These are phyloP conservation scores for Gallinago nigripennis DNA, from an alignment of 2,797 vertebrate genomes.

Conservation along the genomic window DNA sequence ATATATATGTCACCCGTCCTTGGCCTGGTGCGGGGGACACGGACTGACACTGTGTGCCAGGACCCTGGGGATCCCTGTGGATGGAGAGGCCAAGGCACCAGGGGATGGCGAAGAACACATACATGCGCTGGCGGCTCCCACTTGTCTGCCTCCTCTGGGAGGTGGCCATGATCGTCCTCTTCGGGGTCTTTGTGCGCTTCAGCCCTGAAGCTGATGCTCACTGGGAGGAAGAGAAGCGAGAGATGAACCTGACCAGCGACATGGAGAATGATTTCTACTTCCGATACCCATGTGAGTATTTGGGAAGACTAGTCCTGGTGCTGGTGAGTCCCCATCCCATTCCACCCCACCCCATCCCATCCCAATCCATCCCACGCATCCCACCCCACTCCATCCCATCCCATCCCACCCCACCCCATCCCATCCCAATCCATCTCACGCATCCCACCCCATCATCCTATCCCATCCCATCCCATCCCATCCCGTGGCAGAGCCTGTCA, in stretches of 20 bases:
- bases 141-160: slow-evolving; percentile 87
- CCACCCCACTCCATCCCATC: no score
- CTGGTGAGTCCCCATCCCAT: neutral
- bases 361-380: no score
- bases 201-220: slow-evolving; percentile 77
- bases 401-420: no score
- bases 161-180: slow-evolving; percentile 88
- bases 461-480: no score
- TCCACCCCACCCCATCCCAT: neutral
- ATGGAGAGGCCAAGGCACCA: neutral
- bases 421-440: no score
- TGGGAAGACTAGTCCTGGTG: neutral
- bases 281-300: slow-evolving; percentile 94
- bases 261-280: slow-evolving; percentile 95
- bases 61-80: fast-evolving
- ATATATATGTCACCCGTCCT: neutral
- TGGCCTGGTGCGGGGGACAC: fast-evolving
- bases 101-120: slow-evolving; percentile 82
- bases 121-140: slow-evolving; percentile 87
- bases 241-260: slow-evolving; percentile 81
- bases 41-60: fast-evolving
- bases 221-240: slow-evolving; percentile 73
- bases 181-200: slow-evolving; percentile 91
- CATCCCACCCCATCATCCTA: neutral
- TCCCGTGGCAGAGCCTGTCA: neutral